Evolutionary conservation across 2,113 vertebrate species (phyloP).

Genomic region (Antennarius striatus): DNA sequence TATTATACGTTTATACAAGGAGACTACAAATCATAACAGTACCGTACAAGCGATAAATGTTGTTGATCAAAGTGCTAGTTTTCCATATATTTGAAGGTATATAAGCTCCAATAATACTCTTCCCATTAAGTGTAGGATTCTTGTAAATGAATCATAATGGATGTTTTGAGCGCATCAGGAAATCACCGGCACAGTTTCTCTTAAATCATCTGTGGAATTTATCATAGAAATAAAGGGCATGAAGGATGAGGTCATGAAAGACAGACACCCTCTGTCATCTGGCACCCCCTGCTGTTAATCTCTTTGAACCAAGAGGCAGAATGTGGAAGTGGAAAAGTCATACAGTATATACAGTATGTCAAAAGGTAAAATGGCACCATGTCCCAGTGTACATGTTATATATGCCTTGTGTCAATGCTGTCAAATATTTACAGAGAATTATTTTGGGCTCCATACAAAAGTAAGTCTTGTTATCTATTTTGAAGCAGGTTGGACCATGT

Average conservation of each 20-base stretch:
- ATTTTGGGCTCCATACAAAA: not conserved
- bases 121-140: not conserved
- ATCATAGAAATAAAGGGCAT: slow-evolving; percentile 47
- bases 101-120: not conserved
- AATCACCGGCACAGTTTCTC: not conserved
- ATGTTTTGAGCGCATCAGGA: not conserved
- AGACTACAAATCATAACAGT: not conserved
- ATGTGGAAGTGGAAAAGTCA: not conserved
- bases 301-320: slow-evolving; percentile 45
- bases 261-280: slow-evolving; percentile 63
- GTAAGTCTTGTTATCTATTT: not conserved
- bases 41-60: not conserved
- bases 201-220: not conserved
- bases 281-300: slow-evolving; percentile 71
- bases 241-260: slow-evolving; percentile 36
- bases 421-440: not conserved
- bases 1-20: not conserved
- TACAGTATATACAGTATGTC: not conserved
- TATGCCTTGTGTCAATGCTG: not conserved
- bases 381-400: not conserved
- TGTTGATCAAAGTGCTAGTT: not conserved
- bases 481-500: not conserved
- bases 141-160: not conserved
- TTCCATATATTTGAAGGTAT: not conserved
- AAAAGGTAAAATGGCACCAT: slow-evolving; percentile 9